Base-by-base conservation (phyloP, 2,113 vertebrate species). In the Plestiodon gilberti region DNA sequence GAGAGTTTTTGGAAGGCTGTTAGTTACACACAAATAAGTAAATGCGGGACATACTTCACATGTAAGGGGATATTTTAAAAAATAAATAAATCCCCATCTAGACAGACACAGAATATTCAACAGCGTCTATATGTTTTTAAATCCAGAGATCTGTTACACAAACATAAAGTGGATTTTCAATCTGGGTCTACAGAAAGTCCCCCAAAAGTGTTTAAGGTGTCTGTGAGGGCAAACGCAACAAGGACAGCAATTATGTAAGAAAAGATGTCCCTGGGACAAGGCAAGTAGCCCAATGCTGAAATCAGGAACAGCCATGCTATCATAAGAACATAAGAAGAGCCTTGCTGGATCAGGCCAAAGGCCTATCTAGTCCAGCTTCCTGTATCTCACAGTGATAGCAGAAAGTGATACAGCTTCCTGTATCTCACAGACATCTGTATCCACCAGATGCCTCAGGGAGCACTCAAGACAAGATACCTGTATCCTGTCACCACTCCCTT, bases 1-100 rank as follows among this genome's bases (percentile, higher is more conserved):
- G 40, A 76, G 69, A 94, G 35, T 82, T 23, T 65, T 82, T 82
- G 84, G 84, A 87, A 89, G 84, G 28, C 57, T 84, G 61, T 89
- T 88, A 94, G 89, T 65, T 81, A 92, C 23, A 75, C n/a, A 62
- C 10, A 40, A 8, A 38, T 33, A 57, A 89, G 6, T 15, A 20
- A 88, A 82, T 30, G 35, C 57, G 40, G 48, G 23, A 65, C 65
- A 65, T 15, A 6, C 18, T 40, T n/a, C 30, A 79, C 6, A 18
- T 2, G 4, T 30, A 40, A 38, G 40, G 89, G 82, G 78, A 87
- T 86, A 89, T 84, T 48, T 57, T 57, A 9, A 57, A 57, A 57
- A 17, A 55, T 55, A 55, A 55, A 55, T 55, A 55, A 57, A 13
- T 57, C 17, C 77, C 22, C n/a, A 23, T 64, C 25, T 33, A 57